Base-by-base conservation (phyloP, 1,140 invertebrate species). In the Forficula auricularia region DNA sequence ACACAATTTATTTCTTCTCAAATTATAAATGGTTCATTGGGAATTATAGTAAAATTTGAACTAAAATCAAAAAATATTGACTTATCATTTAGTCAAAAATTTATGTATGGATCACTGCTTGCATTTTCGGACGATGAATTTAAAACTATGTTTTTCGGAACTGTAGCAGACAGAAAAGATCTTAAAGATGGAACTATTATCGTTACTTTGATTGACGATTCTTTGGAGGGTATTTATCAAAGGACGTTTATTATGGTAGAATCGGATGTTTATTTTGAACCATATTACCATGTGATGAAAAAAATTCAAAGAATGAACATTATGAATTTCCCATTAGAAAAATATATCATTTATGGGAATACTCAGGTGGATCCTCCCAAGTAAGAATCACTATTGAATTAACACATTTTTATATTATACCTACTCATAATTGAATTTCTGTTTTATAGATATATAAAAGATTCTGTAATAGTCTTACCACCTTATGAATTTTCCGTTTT, bases 91-190 rank as follows among this genome's bases (percentile, higher is more conserved):
- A 56, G 27, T 64, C 65, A 0, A 72, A 73, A 53, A 59, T 68
- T 87, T 19, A 67, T 83, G 53, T 73, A 61, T 58, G 82, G 82
- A 1, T 75, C 78, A 0, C 57, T 87, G n/a, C 49, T 87, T 0
- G 71, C 77, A 46, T 67, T 88, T 19, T 77, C 77, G 1, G 59
- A 49, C 8, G 71, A 81, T 52, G 64, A 75, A 37, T 86, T 84
- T 56, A 57, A 67, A 19, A 69, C 67, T 20, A 44, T 66, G 13
- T 37, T 58, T 13, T 64, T 67, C 54, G 67, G 60, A 19, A 60
- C 57, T 1, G 62, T 70, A 8, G 51, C 51, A 27, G 51, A 63
- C 7, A 53, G 65, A 42, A 54, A 66, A 19, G 18, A 48, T 2
- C 40, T 62, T 12, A 48, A 50, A 36, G 43, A 67, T 22, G 70